Evolutionary conservation across 2,797 vertebrate species (phyloP).

Genomic region (Sandelia bainsii): DNA sequence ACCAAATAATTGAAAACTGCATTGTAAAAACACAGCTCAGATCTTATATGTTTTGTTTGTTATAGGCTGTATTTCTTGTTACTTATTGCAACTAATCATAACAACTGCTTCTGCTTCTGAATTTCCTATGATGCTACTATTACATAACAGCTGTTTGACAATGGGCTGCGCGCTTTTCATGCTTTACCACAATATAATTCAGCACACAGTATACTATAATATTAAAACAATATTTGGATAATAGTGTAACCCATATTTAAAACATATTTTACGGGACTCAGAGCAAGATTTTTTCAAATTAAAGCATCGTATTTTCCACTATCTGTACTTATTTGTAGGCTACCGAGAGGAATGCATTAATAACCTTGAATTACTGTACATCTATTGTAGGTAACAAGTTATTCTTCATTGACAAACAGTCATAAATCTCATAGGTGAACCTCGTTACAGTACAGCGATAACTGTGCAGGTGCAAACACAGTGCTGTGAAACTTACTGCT

Average conservation of each 20-base stretch:
- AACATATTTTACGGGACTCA: not conserved
- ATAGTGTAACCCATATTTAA: not conserved
- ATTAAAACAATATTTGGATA: not conserved
- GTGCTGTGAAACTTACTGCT: not conserved
- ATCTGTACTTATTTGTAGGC: not conserved
- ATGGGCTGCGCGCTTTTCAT: slow-evolving; percentile 16
- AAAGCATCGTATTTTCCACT: no score
- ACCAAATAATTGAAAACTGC: not conserved
- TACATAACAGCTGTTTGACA: slow-evolving; percentile 48
- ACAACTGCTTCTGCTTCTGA: slow-evolving; percentile 3
- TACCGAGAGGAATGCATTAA: not conserved
- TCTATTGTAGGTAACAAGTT: not conserved
- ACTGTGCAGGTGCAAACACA: slow-evolving; percentile 48
- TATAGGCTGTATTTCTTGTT: not conserved
- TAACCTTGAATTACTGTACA: not conserved
- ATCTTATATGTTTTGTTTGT: not conserved
- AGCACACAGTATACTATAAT: not conserved
- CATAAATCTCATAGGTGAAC: not conserved
- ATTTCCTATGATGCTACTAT: slow-evolving; percentile 26
- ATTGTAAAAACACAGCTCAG: no score
- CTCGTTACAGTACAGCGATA: not conserved
- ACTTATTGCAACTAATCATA: not conserved
- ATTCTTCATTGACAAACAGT: not conserved
- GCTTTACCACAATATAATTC: not conserved
- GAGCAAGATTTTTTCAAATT: no score